phyloP scores from a whole-genome alignment of 2,797 vertebrate genomes.

The Darevskia mixta region DNA sequence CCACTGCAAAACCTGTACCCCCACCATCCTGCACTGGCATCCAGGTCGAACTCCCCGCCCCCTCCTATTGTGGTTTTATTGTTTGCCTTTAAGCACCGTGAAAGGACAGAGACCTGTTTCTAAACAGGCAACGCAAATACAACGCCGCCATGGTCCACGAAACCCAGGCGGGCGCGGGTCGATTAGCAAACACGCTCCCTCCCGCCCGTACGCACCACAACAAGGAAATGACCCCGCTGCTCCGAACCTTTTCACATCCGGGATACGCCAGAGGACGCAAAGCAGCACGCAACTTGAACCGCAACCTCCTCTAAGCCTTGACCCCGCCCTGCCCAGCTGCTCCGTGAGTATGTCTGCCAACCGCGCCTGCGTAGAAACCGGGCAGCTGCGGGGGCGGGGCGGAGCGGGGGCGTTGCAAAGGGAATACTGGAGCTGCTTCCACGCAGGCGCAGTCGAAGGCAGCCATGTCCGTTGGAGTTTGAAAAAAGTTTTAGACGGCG shows the following conservation, averaged over 20 bases:
- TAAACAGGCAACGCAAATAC: too few relatives aligned
- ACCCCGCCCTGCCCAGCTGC: background rate
- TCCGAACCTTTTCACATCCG: slow-evolving; percentile 9
- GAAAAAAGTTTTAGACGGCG: background rate
- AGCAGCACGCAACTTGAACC: background rate
- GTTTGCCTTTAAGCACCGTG: background rate
- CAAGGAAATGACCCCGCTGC: background rate
- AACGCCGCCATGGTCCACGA: background rate
- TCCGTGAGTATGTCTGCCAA: too few relatives aligned
- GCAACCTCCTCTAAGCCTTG: background rate
- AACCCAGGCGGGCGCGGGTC: background rate
- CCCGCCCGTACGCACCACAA: background rate
- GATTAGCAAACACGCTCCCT: background rate
- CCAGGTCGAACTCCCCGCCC: too few relatives aligned
- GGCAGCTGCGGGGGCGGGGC: rapidly evolving
- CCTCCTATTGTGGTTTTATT: background rate
- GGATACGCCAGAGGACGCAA: background rate
- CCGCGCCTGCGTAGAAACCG: slow-evolving; percentile 2
- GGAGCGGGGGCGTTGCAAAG: too few relatives aligned
- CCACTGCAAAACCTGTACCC: background rate
- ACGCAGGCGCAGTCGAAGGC: background rate
- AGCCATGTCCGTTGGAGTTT: background rate
- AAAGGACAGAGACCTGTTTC: background rate
- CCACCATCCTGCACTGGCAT: background rate
- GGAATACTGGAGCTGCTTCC: too few relatives aligned